Conservation (phyloP, 1,140 invertebrate species). For the Hyposmocoma kahamanoa region DNA sequence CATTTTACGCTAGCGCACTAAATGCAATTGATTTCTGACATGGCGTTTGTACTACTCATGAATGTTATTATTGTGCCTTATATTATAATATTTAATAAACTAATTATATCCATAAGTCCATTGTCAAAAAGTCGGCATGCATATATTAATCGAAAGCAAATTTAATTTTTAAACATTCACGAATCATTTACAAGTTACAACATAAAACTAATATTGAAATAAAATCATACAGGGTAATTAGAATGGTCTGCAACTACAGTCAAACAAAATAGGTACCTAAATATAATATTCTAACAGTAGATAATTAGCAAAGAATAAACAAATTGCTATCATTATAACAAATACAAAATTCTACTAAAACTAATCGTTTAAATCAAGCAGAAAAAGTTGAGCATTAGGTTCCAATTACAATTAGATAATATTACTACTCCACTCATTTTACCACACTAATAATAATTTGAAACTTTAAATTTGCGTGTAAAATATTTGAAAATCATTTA, state of each 20-base stretch:
- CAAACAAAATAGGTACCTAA: slow-evolving; percentile 35
- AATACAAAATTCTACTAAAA: slow-evolving; percentile 17
- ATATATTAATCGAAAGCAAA: slow-evolving; percentile 38
- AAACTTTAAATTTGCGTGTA: slow-evolving; percentile 15
- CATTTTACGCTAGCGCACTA: not conserved
- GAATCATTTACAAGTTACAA: slow-evolving; percentile 23
- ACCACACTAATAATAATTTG: slow-evolving; percentile 36
- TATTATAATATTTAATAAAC: slow-evolving; percentile 1
- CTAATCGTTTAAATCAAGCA: slow-evolving; percentile 18
- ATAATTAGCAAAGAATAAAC: slow-evolving; percentile 50
- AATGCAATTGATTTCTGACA: not conserved
- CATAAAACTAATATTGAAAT: slow-evolving; percentile 37
- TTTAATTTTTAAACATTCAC: slow-evolving; percentile 25
- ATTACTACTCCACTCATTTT: slow-evolving; percentile 42
- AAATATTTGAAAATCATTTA: not conserved
- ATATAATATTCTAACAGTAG: slow-evolving; percentile 39
- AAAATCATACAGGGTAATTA: slow-evolving; percentile 18
- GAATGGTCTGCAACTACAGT: slow-evolving; percentile 42
- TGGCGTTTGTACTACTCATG: not conserved
- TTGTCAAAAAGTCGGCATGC: slow-evolving; percentile 36
- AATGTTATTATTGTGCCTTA: not conserved
- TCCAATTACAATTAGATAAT: not conserved
- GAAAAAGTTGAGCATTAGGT: slow-evolving; percentile 31
- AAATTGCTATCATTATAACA: slow-evolving; percentile 32
- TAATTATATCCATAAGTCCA: slow-evolving; percentile 7